Percentiles rank a stretch among this genome's conserved stretches.
phyloP scores from a whole-genome alignment of 2,888 invertebrate genomes.

The Cantharis nigra region DNA sequence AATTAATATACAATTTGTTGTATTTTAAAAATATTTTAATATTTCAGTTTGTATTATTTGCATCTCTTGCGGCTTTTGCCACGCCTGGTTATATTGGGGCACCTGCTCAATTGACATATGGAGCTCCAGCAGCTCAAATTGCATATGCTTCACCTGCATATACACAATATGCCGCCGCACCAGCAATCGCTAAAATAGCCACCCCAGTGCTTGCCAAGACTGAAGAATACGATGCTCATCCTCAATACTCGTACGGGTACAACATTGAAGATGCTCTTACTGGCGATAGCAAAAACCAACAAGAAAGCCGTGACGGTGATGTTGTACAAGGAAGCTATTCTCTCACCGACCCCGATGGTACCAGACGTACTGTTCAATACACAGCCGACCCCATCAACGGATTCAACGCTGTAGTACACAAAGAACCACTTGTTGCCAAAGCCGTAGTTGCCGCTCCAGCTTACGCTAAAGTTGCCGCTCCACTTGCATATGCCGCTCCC shows the following conservation, averaged over 20 bases:
- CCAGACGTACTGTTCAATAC: conserved; percentile 60
- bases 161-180: conserved; percentile 35
- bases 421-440: conserved; percentile 59
- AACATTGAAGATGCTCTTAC: conserved; percentile 62
- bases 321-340: conserved; percentile 61
- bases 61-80: conserved; percentile 34
- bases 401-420: conserved; percentile 68
- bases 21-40: conserved; percentile 31
- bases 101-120: conserved; percentile 33
- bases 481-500: conserved; percentile 29
- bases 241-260: conserved; percentile 63
- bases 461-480: conserved; percentile 39
- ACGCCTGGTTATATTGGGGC: conserved; percentile 31
- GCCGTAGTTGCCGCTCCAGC: conserved; percentile 54
- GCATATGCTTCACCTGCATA: conserved; percentile 32
- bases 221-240: conserved; percentile 58
- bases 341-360: conserved; percentile 60
- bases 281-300: conserved; percentile 61
- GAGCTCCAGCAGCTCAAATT: conserved; percentile 17
- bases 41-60: conserved; percentile 30
- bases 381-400: conserved; percentile 65
- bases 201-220: conserved; percentile 40
- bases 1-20: conserved; percentile 13
- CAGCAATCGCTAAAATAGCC: conserved; percentile 28
- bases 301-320: conserved; percentile 59